Evolutionary conservation across 1,140 invertebrate species (phyloP), one percentile per base, ranked within the genome.

Genomic region (Apolygus lucorum): DNA sequence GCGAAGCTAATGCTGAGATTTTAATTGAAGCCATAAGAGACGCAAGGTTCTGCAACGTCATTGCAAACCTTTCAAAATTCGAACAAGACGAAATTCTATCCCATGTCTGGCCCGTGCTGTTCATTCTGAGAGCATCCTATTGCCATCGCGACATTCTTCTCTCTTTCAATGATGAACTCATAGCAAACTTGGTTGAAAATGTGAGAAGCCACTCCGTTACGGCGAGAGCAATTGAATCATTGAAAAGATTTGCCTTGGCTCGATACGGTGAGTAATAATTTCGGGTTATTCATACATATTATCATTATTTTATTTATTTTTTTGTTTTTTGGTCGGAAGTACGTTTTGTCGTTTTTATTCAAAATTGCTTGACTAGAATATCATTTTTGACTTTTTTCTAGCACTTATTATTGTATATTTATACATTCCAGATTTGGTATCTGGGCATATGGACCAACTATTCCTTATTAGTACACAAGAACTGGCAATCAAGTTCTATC

Each of bases 51-150:
- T 85, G 84, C 68, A 79, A 79, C 26, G 78, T 82, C 22, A 84
- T 87, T 70, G 76, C 78, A 0, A 27, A 75, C 0, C 72, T 87
- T 8, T 74, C 78, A 22, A 72, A 78, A 11, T 65, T 76, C 0
- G 81, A 85, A 29, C 85, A 86, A 72, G 81, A 85, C 68, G 72
- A 75, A 17, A 82, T 87, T 59, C 74, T 87, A 0, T 78, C 78
- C 63, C 77, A 78, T 42, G 81, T 81, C n/a, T 87, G 86, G 85
- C 77, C 80, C 26, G 81, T 84, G 62, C 78, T 85, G 27, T 87
- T 87, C 68, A 75, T 86, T 42, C 74, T 87, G 4, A 79, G 78
- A 28, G 83, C 85, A 1, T 81, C 86, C 1, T 82, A 84, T 22
- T 14, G 11, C 8, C 8, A 59, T 22, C 22, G 4, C 2, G 4